Evolutionary conservation across 30 jellyfish, hydroid and myxozoan species (phyloP).

Genomic region (Pseudorhiza aurosa): DNA sequence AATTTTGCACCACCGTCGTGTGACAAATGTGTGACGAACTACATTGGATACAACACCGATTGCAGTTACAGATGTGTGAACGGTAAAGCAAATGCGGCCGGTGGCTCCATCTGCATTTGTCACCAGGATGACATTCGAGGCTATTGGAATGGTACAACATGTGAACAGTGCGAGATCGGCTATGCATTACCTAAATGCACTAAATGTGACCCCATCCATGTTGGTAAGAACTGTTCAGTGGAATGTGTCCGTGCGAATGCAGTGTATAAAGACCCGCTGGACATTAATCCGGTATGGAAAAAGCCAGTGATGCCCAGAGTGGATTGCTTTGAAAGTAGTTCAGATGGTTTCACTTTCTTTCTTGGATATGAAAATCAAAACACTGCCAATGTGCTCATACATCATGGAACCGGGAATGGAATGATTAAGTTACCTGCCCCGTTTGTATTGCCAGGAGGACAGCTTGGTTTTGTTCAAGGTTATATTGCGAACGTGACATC

Average conservation of each 20-base stretch:
- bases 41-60: constrained; percentile 64
- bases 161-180: constrained; percentile 54
- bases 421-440: constrained; percentile 47
- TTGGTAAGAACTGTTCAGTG: constrained; percentile 39
- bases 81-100: constrained; percentile 36
- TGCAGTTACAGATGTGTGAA: constrained; percentile 59
- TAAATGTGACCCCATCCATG: constrained; percentile 50
- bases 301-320: constrained; percentile 39
- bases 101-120: constrained; percentile 60
- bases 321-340: constrained; percentile 8
- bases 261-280: constrained; percentile 37
- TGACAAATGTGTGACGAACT: constrained; percentile 45
- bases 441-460: constrained; percentile 50
- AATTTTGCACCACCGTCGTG: constrained; percentile 59
- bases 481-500: not conserved
- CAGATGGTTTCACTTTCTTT: not conserved
- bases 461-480: constrained; percentile 45
- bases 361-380: constrained; percentile 66
- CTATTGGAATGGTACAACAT: constrained; percentile 59
- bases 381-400: constrained; percentile 15
- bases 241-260: constrained; percentile 64
- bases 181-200: constrained; percentile 55
- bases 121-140: constrained; percentile 26
- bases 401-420: constrained; percentile 31
- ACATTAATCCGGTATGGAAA: constrained; percentile 2